Conservation (phyloP, 2,888 invertebrate species). For the Saturnia japonica region DNA sequence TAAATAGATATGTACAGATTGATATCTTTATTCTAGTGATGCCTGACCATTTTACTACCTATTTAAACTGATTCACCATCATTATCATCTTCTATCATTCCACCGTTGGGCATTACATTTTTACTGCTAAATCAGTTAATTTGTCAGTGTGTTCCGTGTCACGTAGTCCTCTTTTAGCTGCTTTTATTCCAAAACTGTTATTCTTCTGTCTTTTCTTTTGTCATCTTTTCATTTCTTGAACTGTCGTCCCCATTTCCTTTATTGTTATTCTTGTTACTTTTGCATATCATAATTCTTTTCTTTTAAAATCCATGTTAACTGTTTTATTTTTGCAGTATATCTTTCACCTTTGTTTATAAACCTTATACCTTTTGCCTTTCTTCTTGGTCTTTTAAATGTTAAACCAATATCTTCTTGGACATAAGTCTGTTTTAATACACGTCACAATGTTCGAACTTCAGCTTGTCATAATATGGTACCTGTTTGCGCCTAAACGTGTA, state of each 20-base stretch:
- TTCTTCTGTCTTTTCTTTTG: neutral
- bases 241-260: too few species aligned
- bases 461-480: neutral
- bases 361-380: neutral
- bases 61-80: neutral
- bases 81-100: neutral
- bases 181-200: neutral
- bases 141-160: neutral
- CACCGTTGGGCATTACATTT: neutral
- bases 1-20: too few species aligned
- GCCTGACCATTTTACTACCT: neutral
- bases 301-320: neutral
- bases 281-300: too few species aligned
- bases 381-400: neutral
- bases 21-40: too few species aligned
- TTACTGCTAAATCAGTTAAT: neutral
- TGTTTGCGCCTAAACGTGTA: too few species aligned
- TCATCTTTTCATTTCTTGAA: too few species aligned
- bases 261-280: too few species aligned
- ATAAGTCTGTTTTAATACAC: too few species aligned
- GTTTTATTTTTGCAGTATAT: neutral
- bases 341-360: neutral
- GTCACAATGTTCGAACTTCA: neutral
- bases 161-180: neutral
- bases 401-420: too few species aligned